phyloP scores from a whole-genome alignment of 2,888 invertebrate genomes.

The Melanchra persicariae region DNA sequence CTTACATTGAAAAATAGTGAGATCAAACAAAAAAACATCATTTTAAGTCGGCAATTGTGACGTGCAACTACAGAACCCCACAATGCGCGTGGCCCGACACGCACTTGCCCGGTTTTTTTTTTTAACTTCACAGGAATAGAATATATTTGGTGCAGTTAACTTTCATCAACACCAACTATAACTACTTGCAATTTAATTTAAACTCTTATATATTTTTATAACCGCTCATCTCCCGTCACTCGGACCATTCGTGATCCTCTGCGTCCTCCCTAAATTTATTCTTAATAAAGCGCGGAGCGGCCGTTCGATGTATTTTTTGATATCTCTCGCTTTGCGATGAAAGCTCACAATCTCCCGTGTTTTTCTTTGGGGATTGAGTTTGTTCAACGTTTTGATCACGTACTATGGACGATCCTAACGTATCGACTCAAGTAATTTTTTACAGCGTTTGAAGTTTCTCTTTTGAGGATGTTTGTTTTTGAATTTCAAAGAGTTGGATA shows the following conservation, averaged over 20 bases:
- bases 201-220: no score
- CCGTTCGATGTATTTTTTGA: slow-evolving; percentile 88
- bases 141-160: no score
- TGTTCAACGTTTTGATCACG: slow-evolving; percentile 71
- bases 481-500: slow-evolving; percentile 25
- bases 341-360: slow-evolving; percentile 79
- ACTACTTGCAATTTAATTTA: no score
- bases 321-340: slow-evolving; percentile 87
- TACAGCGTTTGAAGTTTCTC: slow-evolving; percentile 52
- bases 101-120: no score
- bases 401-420: slow-evolving; percentile 60
- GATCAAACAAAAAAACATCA: no score
- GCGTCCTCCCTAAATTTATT: slow-evolving; percentile 88
- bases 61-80: no score
- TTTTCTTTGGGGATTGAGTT: slow-evolving; percentile 78
- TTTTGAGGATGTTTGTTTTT: slow-evolving; percentile 53
- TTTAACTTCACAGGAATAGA: no score
- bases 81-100: no score
- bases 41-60: no score
- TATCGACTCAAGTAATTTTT: slow-evolving; percentile 55
- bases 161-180: no score
- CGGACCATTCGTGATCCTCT: slow-evolving; percentile 64
- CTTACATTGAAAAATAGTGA: no score
- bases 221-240: slow-evolving; percentile 58
- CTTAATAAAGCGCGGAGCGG: slow-evolving; percentile 89